Conservation (phyloP, 2,888 invertebrate species). For the Clunio marinus region DNA sequence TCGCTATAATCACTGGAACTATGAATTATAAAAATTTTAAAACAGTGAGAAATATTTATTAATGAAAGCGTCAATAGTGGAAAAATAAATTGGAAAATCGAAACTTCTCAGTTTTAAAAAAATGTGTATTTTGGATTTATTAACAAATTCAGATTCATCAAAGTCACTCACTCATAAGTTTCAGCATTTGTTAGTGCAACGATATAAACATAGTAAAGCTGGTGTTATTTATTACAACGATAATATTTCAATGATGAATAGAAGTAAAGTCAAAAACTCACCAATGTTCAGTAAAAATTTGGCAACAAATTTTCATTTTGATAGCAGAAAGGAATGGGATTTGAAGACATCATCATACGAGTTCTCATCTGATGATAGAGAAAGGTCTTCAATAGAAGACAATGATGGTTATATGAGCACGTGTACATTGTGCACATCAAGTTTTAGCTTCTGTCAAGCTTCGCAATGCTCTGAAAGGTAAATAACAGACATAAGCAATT, state of each 20-base stretch:
- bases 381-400: conserved; percentile 38
- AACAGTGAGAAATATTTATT: too few species aligned
- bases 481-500: too few species aligned
- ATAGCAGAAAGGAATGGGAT: conserved; percentile 42
- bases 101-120: too few species aligned
- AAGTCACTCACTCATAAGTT: neutral
- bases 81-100: too few species aligned
- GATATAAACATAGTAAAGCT: conserved; percentile 49
- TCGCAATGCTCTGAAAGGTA: too few species aligned
- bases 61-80: too few species aligned
- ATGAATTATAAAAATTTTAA: too few species aligned
- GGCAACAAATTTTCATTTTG: too few species aligned
- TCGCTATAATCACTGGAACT: too few species aligned
- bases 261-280: conserved; percentile 44
- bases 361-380: conserved; percentile 45
- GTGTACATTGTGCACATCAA: conserved; percentile 50
- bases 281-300: conserved; percentile 42
- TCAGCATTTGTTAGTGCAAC: conserved; percentile 45
- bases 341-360: conserved; percentile 47
- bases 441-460: conserved; percentile 50
- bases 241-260: conserved; percentile 51
- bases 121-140: conserved; percentile 24
- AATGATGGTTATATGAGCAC: conserved; percentile 45
- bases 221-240: conserved; percentile 51
- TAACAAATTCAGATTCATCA: neutral